A percentile compares a stretch with the other conserved stretches of the same genome.
These are phyloP conservation scores for Polyommatus icarus DNA, from an alignment of 2,888 invertebrate genomes.

Conservation along the genomic window DNA sequence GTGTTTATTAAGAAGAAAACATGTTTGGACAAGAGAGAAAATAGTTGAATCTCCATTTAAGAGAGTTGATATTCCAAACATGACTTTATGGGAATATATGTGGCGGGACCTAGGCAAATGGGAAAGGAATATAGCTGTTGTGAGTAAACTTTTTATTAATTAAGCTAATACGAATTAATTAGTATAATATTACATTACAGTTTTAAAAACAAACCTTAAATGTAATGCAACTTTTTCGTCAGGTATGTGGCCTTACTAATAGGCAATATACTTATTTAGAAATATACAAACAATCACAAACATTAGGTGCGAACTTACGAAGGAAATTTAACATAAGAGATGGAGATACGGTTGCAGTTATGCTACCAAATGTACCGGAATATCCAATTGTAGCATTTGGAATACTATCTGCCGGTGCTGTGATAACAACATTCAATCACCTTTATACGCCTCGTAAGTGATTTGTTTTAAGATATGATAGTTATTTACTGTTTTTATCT, in stretches of 20 bases:
- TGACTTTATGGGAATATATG: not conserved
- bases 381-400: slow-evolving; percentile 81
- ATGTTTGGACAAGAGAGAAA: slow-evolving; percentile 41
- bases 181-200: not conserved
- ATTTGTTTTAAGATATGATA: not conserved
- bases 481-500: not conserved
- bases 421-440: slow-evolving; percentile 84
- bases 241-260: slow-evolving; percentile 48
- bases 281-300: slow-evolving; percentile 74
- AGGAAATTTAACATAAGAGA: slow-evolving; percentile 78
- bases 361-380: slow-evolving; percentile 86
- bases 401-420: slow-evolving; percentile 80
- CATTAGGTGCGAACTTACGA: slow-evolving; percentile 79
- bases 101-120: not conserved
- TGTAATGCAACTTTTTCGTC: not conserved
- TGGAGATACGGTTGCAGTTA: slow-evolving; percentile 82
- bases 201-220: not conserved
- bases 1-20: slow-evolving; percentile 32
- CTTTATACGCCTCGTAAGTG: slow-evolving; percentile 70
- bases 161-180: not conserved
- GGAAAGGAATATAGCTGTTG: not conserved
- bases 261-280: slow-evolving; percentile 47
- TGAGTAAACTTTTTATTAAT: not conserved
- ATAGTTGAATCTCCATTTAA: slow-evolving; percentile 8
- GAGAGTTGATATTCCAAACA: not conserved